Evolutionary conservation across 2,797 vertebrate genomes (phyloP), one percentile per base, ranked within the genome.

Genomic region (Argentina silus): DNA sequence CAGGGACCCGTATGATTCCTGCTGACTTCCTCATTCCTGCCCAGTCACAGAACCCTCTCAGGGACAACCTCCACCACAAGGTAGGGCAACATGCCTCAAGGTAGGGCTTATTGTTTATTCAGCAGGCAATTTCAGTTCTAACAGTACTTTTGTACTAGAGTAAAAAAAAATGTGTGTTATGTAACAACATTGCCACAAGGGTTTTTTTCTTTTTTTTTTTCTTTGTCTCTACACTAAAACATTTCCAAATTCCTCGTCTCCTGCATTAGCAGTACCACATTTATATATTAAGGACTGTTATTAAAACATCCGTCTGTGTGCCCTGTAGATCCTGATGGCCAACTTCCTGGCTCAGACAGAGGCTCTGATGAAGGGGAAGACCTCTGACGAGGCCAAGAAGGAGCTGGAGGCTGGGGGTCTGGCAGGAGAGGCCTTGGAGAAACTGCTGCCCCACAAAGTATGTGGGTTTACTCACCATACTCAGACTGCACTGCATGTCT

Each of bases 1-100:
- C 84, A 99, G 98, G 98, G 68, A 98, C 97, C 71, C 96, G 97
- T 27, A 96, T 96, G 95, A 96, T 99, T 89, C 98, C 98, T 0
- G 96, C 96, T 67, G 98, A 99, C 84, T 99, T 99, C 85, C 89
- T 98, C 78, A 96, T 98, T 86, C 96, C 98, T 0, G 97, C 94
- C 73, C 97, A 99, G 91, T 94, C 94, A 12, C 98, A 99, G 83
- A 87, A 99, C 85, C 97, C 97, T n/a, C 91, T 99, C 92, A 94
- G 97, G 83, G 93, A 96, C 70, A 95, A 94, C 68, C 93, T 98
- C 70, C 98, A 99, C 87, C 98, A 99, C 89, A 98, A 97, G 96
- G 97, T 97, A 91, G 47, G 9, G 2, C 51, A 51, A 3, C 50
- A 15, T 51, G n/a, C n/a, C n/a, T n/a, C n/a, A n/a, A n/a, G n/a